phyloP scores from a whole-genome alignment of 2,797 vertebrate species.

The Rhinogobio ventralis region DNA sequence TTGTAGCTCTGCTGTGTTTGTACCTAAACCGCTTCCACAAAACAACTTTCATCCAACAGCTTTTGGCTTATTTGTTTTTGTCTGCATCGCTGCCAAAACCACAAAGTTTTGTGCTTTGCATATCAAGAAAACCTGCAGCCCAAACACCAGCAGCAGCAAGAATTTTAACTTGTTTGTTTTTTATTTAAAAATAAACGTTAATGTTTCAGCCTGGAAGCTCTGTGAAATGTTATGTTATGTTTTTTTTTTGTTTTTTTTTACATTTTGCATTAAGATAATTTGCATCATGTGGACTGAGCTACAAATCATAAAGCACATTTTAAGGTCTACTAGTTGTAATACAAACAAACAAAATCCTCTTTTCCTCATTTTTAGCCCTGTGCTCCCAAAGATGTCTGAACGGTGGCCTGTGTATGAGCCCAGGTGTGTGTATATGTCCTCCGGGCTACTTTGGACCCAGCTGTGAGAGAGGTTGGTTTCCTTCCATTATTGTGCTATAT shows the following conservation, averaged over 20 bases:
- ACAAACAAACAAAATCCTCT: neutral
- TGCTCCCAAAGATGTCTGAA: slow-evolving; percentile 86
- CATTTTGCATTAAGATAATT: neutral
- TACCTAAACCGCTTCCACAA: slow-evolving; percentile 31
- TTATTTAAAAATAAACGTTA: neutral
- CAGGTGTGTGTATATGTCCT: slow-evolving; percentile 88
- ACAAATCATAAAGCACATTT: neutral
- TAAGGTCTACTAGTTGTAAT: neutral
- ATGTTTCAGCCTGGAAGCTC: neutral
- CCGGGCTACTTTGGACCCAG: slow-evolving; percentile 86
- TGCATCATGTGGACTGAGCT: neutral
- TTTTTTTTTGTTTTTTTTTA: too few species aligned
- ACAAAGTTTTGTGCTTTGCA: neutral
- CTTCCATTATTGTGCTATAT: slow-evolving; percentile 1
- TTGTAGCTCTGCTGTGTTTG: slow-evolving; percentile 34
- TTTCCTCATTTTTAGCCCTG: slow-evolving; percentile 73
- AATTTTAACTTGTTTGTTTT: neutral
- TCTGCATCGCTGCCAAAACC: slow-evolving; percentile 31
- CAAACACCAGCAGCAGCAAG: neutral
- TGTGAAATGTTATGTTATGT: neutral
- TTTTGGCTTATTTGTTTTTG: slow-evolving; percentile 25
- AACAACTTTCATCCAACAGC: slow-evolving; percentile 37
- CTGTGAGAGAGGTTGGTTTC: slow-evolving; percentile 85
- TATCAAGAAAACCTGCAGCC: slow-evolving; percentile 31
- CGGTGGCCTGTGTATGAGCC: slow-evolving; percentile 86